Conservation (phyloP, 1,140 invertebrate species). For the Ceratina australensis region DNA sequence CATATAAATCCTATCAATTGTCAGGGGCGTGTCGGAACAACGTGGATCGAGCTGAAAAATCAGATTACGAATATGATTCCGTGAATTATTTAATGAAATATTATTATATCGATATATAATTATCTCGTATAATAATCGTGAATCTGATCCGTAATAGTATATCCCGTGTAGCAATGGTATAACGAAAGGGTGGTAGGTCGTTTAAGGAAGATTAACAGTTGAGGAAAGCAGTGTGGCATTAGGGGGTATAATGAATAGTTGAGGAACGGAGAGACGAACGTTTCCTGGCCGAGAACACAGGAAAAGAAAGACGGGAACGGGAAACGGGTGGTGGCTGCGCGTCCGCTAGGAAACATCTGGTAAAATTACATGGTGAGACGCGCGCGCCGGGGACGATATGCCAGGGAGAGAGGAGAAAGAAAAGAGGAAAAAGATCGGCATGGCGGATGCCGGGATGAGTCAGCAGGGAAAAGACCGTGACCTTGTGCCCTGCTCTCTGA, state of each 20-base stretch:
- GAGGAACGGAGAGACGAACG: constrained; percentile 9
- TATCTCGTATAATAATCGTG: background rate
- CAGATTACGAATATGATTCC: too few relatives aligned
- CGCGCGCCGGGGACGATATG: constrained; percentile 17
- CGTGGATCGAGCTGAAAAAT: too few relatives aligned
- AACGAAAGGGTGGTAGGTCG: background rate
- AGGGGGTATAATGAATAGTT: constrained; percentile 17
- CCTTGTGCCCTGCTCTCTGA: constrained; percentile 56
- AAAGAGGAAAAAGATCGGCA: constrained; percentile 51
- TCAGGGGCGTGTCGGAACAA: too few relatives aligned
- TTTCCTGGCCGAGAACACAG: background rate
- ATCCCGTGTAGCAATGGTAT: background rate
- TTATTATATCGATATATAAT: too few relatives aligned
- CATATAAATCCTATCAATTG: too few relatives aligned
- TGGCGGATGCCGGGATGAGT: constrained; percentile 51
- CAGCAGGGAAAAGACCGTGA: constrained; percentile 62
- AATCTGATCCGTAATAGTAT: background rate
- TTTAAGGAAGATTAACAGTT: constrained; percentile 4
- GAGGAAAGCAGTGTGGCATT: constrained; percentile 2
- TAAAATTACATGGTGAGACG: constrained; percentile 49
- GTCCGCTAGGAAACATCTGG: constrained; percentile 36
- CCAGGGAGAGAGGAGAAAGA: constrained; percentile 45
- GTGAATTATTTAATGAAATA: too few relatives aligned
- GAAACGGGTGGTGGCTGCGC: constrained; percentile 20
- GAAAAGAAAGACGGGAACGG: constrained; percentile 37